Conservation (phyloP, 1,140 invertebrate genomes). For the Chymomyza costata region DNA sequence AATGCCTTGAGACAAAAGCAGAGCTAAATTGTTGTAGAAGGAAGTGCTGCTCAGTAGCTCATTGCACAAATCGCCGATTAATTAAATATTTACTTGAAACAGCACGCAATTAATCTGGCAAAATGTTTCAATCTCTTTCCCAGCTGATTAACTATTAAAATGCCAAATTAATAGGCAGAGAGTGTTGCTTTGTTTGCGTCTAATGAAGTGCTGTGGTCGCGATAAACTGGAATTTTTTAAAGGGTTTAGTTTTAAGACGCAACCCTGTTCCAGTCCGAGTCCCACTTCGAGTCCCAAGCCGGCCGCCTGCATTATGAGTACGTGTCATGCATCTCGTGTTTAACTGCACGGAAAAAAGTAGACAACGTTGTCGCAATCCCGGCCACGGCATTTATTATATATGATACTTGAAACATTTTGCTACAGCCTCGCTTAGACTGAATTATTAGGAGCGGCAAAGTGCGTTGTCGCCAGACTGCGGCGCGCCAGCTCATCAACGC, state of each 20-base stretch:
- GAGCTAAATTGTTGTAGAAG: no score
- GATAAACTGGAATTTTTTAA: constrained; percentile 30
- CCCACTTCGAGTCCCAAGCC: no score
- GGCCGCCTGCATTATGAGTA: constrained; percentile 30
- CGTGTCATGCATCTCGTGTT: constrained; percentile 67
- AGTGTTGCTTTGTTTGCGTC: constrained; percentile 37
- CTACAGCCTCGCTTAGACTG: constrained; percentile 7
- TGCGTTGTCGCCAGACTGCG: constrained; percentile 55
- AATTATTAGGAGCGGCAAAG: constrained; percentile 38
- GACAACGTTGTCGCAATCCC: constrained; percentile 19
- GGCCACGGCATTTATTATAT: constrained; percentile 23
- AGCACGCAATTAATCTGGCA: constrained; percentile 55
- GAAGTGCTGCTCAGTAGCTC: no score
- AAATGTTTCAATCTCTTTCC: constrained; percentile 28
- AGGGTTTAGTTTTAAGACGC: no score
- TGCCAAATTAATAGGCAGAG: constrained; percentile 13
- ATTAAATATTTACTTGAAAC: constrained; percentile 58
- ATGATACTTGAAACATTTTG: constrained; percentile 50
- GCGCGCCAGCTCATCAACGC: constrained; percentile 41
- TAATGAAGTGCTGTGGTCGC: constrained; percentile 50
- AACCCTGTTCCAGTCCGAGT: constrained; percentile 26
- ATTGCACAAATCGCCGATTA: constrained; percentile 69
- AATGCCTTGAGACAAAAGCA: constrained; percentile 45
- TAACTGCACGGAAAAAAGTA: constrained; percentile 73
- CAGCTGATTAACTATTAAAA: constrained; percentile 26